A percentile compares a stretch with the other conserved stretches of the same genome.
Conservation (phyloP, 2,113 vertebrate species). For the Caretta caretta region DNA sequence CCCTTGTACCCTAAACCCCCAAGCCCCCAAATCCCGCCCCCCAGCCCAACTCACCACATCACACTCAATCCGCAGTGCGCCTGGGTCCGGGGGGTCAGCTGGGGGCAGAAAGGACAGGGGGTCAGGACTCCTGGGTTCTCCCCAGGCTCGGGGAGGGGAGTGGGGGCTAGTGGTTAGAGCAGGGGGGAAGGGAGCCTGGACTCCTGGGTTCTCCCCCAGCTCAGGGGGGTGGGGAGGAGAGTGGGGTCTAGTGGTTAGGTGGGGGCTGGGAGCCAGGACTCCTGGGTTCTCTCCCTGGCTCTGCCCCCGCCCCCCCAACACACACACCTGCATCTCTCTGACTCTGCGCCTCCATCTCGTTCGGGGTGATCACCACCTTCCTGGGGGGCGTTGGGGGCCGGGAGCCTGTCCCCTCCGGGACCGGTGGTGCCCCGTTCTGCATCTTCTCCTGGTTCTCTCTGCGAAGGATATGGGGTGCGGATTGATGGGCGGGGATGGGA, state of each 20-base stretch:
- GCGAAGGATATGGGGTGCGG: background rate
- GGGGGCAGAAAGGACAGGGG: background rate
- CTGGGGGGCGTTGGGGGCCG: background rate
- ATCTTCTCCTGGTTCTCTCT: background rate
- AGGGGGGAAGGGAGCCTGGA: constrained; percentile 85
- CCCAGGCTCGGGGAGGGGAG: constrained; percentile 84
- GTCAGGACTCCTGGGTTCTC: constrained; percentile 86
- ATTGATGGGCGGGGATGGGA: background rate
- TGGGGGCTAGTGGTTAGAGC: constrained; percentile 86
- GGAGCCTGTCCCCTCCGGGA: background rate
- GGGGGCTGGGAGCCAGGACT: constrained; percentile 28
- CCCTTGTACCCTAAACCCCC: too few relatives aligned
- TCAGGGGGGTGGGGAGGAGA: constrained; percentile 83
- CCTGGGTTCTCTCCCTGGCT: constrained; percentile 14
- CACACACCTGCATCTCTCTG: background rate
- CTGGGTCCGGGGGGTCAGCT: background rate
- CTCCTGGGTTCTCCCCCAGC: constrained; percentile 80
- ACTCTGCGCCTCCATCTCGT: background rate
- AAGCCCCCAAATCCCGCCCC: too few relatives aligned
- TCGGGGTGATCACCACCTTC: background rate
- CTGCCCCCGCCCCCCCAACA: background rate
- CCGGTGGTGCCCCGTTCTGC: background rate
- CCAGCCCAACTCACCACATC: constrained; percentile 79
- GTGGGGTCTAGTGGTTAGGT: constrained; percentile 65
- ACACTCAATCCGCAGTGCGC: constrained; percentile 76